Base-by-base conservation (phyloP, 2,888 invertebrate species). In the Mythimna vitellina region DNA sequence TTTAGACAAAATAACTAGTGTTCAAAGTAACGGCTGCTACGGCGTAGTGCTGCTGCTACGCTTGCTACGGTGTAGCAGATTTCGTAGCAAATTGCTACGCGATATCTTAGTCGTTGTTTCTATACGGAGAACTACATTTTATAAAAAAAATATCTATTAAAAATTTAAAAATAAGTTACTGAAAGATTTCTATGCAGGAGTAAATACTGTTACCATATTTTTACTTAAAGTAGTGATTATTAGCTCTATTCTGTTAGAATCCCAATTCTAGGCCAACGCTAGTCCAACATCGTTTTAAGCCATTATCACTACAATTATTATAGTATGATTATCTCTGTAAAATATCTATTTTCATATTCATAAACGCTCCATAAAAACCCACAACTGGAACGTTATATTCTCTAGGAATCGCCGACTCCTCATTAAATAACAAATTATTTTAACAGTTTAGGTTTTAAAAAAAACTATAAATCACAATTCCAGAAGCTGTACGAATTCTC, bases 61-160 rank as follows among this genome's bases (percentile, higher is more conserved):
- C 7, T 29, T 8, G 75, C 65, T 79, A 78, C 79, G 61, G 3
- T 54, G 81, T 73, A 70, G 73, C 65, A 46, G 3, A 62, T 35
- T 22, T 14, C 12, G 71, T 76, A 57, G 35, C 25, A 4, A 14
- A 25, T 0, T 7, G 38, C 32, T 51, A 46, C n/a, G n/a, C 32
- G 2, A 22, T 5, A 42, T 29, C 22, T 46, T 5, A 17, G 17
- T 7, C 7, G 46, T 20, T 46, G 42, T 46, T 17, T 14, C 42
- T 42, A 1, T 14, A 42, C 12, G 42, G 42, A 42, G 35, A 35
- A 35, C 8, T 35, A 8, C 8, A 35, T 35, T 35, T 7, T 35
- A 35, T 35, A 7, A 38, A 38, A 38, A 7, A 38, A 2, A 38
- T n/a, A n/a, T n/a, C n/a, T n/a, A n/a, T n/a, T n/a, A n/a, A n/a